Base-by-base conservation (phyloP, 2,797 vertebrate species). In the Myripristis murdjan region DNA sequence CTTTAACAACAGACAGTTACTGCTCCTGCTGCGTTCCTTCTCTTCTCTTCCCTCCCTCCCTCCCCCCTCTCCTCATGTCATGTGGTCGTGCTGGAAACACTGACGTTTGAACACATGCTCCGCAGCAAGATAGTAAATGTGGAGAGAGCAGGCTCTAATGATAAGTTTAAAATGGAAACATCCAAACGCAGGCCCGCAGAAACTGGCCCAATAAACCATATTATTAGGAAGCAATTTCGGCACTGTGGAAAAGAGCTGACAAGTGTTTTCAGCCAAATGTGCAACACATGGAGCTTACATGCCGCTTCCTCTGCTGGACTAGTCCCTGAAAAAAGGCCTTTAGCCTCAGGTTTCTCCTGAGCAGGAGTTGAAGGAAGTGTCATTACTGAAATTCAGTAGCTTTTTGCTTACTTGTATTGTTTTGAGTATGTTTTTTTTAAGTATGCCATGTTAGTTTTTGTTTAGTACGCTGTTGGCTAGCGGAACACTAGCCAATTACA, bases 151-250 rank as follows among this genome's bases (percentile, higher is more conserved):
- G 44, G 71, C 71, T 67, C 84, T 94, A 92, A 93, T 92, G 90
- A 93, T 87, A 78, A 39, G 79, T 90, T 92, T 88, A 65, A 90
- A 88, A 92, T 93, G 92, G 92, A 93, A 93, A 94, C 87, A 89
- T 91, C 77, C 84, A 89, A 81, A 82, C 54, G 37, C 73, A 46
- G 59, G 80, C 83, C 81, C 64, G 60, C 74, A 84, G 69, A 85
- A 74, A 79, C 81, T 79, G 89, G 88, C 87, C 85, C 80, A 65
- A 58, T 92, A 90, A 92, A 91, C 81, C 89, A 77, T 88, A 82
- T 83, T 87, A 90, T 92, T 91, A 92, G 87, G 89, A 90, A 91
- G 89, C 88, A 82, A 85, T 87, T 72, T 83, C 75, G 79, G 78
- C 63, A 16, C 67, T 64, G 64, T 41, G 59, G 77, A 91, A 93